phyloP scores from a whole-genome alignment of 2,888 invertebrate species.

The Isotomurus palustris region DNA sequence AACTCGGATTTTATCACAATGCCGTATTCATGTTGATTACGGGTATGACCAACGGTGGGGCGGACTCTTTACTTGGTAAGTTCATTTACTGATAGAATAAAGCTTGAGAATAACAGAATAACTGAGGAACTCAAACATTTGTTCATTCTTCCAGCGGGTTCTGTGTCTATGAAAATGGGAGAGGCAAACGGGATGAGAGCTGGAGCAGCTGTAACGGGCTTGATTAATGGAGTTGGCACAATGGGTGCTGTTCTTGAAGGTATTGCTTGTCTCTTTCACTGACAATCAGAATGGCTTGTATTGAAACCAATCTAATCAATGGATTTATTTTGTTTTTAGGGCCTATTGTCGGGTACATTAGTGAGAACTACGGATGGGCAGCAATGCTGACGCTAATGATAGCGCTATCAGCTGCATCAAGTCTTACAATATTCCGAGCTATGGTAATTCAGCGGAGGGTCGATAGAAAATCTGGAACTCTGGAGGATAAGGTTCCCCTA shows the following conservation, averaged over 20 bases:
- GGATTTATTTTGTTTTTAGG: slow-evolving; percentile 46
- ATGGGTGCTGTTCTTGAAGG: slow-evolving; percentile 52
- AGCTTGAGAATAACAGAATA: not conserved
- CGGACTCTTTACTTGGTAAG: slow-evolving; percentile 49
- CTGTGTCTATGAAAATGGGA: slow-evolving; percentile 53
- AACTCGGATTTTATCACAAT: slow-evolving; percentile 50
- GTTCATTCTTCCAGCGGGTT: slow-evolving; percentile 47
- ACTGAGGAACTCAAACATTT: not conserved
- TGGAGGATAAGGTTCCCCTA: slow-evolving; percentile 37
- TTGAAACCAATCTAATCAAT: not conserved
- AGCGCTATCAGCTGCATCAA: slow-evolving; percentile 49
- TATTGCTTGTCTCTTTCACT: not conserved
- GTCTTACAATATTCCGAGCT: slow-evolving; percentile 50
- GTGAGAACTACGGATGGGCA: slow-evolving; percentile 51
- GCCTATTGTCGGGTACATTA: slow-evolving; percentile 52
- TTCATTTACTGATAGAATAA: not conserved
- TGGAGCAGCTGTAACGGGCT: slow-evolving; percentile 52
- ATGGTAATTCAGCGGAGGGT: slow-evolving; percentile 45
- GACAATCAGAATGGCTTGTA: not conserved
- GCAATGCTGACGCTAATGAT: slow-evolving; percentile 52
- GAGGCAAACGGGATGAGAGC: slow-evolving; percentile 51
- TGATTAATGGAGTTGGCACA: slow-evolving; percentile 54
- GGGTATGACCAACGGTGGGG: slow-evolving; percentile 53
- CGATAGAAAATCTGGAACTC: slow-evolving; percentile 18
- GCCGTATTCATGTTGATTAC: slow-evolving; percentile 50